Conservation (phyloP, 2,888 invertebrate species). For the Dioctria linearis region DNA sequence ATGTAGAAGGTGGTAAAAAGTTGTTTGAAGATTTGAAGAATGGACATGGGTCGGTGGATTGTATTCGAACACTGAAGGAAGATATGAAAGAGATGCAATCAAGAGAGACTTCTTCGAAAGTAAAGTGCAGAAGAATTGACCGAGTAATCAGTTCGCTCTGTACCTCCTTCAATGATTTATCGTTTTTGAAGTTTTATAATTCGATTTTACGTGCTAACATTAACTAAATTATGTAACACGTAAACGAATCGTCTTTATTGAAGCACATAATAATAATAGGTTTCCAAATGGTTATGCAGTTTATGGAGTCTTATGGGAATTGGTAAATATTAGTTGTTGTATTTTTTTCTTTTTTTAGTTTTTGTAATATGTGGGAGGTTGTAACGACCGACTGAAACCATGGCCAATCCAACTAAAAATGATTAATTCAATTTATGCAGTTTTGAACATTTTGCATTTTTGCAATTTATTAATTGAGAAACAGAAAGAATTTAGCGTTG, state of each 20-base stretch:
- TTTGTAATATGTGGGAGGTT: too few species aligned
- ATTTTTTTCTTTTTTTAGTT: too few species aligned
- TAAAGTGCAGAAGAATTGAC: slow-evolving; percentile 31
- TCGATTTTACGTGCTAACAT: background rate
- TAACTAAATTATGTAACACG: background rate
- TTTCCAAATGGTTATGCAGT: background rate
- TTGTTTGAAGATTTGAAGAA: background rate
- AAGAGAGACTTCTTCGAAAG: slow-evolving; percentile 10
- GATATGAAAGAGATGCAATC: background rate
- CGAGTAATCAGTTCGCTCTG: slow-evolving; percentile 1
- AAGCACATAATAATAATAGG: background rate
- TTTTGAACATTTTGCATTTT: background rate
- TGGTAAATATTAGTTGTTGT: too few species aligned
- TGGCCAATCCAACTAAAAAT: background rate
- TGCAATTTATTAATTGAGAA: slow-evolving; percentile 3
- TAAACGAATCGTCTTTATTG: background rate
- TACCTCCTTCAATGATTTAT: slow-evolving; percentile 22
- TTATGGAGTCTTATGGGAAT: background rate
- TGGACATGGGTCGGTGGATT: background rate
- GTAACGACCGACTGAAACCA: background rate
- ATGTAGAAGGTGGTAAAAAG: background rate
- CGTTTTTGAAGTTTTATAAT: background rate
- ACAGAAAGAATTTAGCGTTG: background rate
- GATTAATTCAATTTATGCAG: background rate
- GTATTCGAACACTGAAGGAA: background rate